Conservation (phyloP, 2,113 vertebrate genomes). For the Thalassarche chlororhynchos region DNA sequence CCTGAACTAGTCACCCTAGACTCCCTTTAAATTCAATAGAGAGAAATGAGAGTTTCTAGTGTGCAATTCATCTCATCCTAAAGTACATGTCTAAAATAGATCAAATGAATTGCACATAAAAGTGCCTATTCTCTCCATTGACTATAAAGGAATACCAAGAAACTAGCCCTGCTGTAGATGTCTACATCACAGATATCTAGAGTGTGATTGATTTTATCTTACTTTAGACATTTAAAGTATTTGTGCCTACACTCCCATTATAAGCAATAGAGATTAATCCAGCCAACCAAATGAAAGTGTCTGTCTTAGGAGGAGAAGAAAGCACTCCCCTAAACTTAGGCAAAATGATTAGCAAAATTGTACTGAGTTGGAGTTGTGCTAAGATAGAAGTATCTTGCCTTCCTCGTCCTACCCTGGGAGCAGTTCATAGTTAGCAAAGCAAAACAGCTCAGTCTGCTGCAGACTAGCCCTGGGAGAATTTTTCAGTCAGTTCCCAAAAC, state of each 20-base stretch:
- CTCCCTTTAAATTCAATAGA: conserved; percentile 52
- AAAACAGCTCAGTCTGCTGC: background rate
- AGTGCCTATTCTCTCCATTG: conserved; percentile 41
- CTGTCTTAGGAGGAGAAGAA: background rate
- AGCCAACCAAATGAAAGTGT: background rate
- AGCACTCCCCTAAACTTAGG: background rate
- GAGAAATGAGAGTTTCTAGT: conserved; percentile 41
- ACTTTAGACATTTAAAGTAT: background rate
- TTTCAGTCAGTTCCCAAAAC: background rate
- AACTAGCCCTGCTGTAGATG: conserved; percentile 6
- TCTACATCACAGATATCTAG: conserved; percentile 20
- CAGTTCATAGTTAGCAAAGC: background rate
- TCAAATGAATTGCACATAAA: conserved; percentile 64
- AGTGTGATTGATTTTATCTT: conserved; percentile 38
- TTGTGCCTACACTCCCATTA: background rate
- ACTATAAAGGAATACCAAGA: conserved; percentile 35
- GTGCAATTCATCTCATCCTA: conserved; percentile 57
- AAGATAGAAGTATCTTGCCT: background rate
- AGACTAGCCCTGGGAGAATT: background rate
- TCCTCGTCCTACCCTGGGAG: background rate
- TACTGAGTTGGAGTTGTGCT: background rate
- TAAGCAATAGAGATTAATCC: background rate
- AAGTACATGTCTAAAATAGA: conserved; percentile 64
- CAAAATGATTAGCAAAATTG: background rate
- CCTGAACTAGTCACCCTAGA: conserved; percentile 49